These are phyloP conservation scores for Lepidurus apus DNA, from an alignment of 1,140 invertebrate genomes.

Conservation along the genomic window DNA sequence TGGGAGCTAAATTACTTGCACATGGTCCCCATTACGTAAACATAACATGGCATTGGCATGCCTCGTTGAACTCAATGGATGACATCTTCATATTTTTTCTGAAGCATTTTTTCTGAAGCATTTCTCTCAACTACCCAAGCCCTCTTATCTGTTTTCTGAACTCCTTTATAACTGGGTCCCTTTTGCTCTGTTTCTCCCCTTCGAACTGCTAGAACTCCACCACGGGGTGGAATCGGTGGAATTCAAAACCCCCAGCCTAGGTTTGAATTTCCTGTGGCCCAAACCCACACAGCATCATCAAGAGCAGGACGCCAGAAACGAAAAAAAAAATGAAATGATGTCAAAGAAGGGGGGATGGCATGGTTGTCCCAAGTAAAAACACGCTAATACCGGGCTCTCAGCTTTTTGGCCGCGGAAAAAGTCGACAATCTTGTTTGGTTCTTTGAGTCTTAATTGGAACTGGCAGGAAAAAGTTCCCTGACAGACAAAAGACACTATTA, in stretches of 20 bases:
- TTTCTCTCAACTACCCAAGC: background rate
- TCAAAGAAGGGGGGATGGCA: background rate
- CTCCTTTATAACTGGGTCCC: background rate
- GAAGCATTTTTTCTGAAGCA: background rate
- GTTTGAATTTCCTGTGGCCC: constrained; percentile 7
- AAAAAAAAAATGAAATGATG: constrained; percentile 9
- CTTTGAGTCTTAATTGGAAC: background rate
- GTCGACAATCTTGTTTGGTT: background rate
- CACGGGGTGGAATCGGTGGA: background rate
- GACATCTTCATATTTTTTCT: background rate
- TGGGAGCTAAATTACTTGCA: constrained; percentile 11
- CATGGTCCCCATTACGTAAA: constrained; percentile 15
- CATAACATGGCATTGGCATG: constrained; percentile 21
- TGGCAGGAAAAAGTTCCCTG: constrained; percentile 2
- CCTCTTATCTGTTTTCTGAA: constrained; percentile 6
- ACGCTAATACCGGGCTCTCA: background rate
- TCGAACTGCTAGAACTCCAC: background rate
- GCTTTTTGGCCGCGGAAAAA: background rate
- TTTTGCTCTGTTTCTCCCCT: background rate
- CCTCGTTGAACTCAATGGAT: constrained; percentile 11
- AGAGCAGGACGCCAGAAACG: background rate
- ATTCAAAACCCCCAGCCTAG: constrained; percentile 1
- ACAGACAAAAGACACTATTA: constrained; percentile 15
- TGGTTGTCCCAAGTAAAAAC: background rate
- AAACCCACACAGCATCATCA: background rate